phyloP scores from a whole-genome alignment of 92 coral and sea anemone genomes.

The Palythoa grandiflora region DNA sequence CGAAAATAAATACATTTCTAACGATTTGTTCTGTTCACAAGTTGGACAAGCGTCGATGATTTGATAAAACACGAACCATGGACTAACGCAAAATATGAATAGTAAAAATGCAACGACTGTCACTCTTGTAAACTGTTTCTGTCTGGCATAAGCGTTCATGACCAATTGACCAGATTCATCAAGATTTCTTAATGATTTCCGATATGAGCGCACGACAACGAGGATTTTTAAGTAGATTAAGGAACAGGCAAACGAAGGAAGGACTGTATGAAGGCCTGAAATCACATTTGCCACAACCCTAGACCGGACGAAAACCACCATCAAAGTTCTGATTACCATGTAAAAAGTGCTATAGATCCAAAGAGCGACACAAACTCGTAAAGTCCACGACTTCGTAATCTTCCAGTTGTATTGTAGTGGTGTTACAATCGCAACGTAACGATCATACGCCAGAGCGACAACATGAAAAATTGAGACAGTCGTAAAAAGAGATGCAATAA shows the following conservation, averaged over 20 bases:
- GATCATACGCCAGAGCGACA: conserved; percentile 71
- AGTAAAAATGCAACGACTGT: conserved; percentile 61
- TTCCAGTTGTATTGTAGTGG: conserved; percentile 61
- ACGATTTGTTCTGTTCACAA: conserved; percentile 67
- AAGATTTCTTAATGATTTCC: conserved; percentile 52
- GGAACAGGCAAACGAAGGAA: conserved; percentile 71
- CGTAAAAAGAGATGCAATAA: conserved; percentile 72
- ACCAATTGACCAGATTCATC: conserved; percentile 75
- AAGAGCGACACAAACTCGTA: conserved; percentile 37
- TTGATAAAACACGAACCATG: conserved; percentile 86
- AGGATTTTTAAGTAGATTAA: conserved; percentile 62
- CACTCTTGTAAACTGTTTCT: conserved; percentile 74
- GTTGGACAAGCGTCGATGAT: conserved; percentile 79
- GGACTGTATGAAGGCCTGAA: conserved; percentile 79
- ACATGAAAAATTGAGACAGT: conserved; percentile 77
- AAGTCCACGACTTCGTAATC: conserved; percentile 58
- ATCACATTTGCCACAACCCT: conserved; percentile 58
- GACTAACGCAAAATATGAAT: conserved; percentile 74
- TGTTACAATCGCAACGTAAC: conserved; percentile 73
- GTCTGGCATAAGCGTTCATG: conserved; percentile 73
- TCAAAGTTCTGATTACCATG: conserved; percentile 66
- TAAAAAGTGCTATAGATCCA: conserved; percentile 73
- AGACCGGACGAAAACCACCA: conserved; percentile 43
- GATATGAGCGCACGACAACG: conserved; percentile 52
- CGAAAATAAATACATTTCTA: conserved; percentile 77